phyloP scores from a whole-genome alignment of 2,113 vertebrate genomes.

The Notarius lentiginosus region DNA sequence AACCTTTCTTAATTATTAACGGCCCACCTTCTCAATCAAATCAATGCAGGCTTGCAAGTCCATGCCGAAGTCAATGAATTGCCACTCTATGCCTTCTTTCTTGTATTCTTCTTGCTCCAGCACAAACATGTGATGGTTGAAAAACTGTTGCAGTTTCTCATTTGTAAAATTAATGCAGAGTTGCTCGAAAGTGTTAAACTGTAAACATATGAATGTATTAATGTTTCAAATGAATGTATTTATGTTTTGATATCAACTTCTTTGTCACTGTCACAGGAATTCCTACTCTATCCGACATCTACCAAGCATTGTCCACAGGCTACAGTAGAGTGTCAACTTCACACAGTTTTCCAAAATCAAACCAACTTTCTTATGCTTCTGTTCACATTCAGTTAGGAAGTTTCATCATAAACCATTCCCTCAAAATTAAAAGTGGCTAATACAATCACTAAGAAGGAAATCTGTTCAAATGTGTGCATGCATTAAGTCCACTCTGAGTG shows the following conservation, averaged over 20 bases:
- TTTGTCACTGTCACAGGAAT: not conserved
- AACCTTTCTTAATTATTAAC: not conserved
- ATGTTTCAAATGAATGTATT: not conserved
- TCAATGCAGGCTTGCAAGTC: slow-evolving; percentile 75
- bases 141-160: slow-evolving; percentile 78
- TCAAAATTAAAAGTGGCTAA: not conserved
- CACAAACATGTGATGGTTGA: slow-evolving; percentile 76
- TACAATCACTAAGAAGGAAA: not conserved
- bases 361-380: not conserved
- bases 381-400: not conserved
- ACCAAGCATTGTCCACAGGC: not conserved
- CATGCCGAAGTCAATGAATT: slow-evolving; percentile 74
- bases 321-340: not conserved
- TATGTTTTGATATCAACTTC: not conserved
- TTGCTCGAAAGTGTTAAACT: slow-evolving; percentile 64
- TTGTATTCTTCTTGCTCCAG: slow-evolving; percentile 79
- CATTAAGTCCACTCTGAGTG: not conserved
- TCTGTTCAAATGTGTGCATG: not conserved
- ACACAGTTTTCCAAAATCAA: not conserved
- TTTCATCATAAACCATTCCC: not conserved
- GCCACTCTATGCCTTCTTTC: slow-evolving; percentile 77
- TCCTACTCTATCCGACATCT: not conserved
- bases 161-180: slow-evolving; percentile 70
- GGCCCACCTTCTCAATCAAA: slow-evolving; percentile 73
- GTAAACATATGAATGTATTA: slow-evolving; percentile 29